Base-by-base conservation (phyloP, 2,113 vertebrate genomes). In the Gopherus flavomarginatus region DNA sequence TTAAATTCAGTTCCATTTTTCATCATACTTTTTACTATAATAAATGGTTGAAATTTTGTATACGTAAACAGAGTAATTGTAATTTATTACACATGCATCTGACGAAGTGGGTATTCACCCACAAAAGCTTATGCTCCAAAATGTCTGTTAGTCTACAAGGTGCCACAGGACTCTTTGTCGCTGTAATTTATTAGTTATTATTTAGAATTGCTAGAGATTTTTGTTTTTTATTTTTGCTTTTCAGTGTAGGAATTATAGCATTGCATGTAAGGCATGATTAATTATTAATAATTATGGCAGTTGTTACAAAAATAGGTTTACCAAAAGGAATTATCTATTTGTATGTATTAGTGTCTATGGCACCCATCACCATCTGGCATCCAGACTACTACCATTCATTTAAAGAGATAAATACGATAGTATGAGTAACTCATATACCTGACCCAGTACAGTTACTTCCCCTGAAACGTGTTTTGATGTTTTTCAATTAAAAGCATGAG, bases 341-440 rank as follows among this genome's bases (percentile, higher is more conserved):
- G 0, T 11, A 54, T 80, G n/a, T 56, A 19, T 29, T 59, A 0
- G 77, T 89, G 57, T 56, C 1, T 54, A n/a, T 44, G 4, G 22
- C 5, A 10, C 88, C 19, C 21, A 31, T 6, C 16, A 44, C 11
- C 88, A 24, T 79, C 72, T 85, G 17, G 29, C 78, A 7, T 54
- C 8, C 38, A 82, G 42, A 26, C 11, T 31, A 81, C 91, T 94
- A n/a, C 81, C 72, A 11, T 89, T 92, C 29, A 80, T 88, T 94
- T 42, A 53, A 5, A 50, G 13, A 42, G 17, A 53, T 89, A 86
- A 77, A 77, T 77, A 77, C 22, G 44, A 26, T 11, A 44, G 38
- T 44, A 82, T 57, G 29, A 1, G 75, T 82, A 13, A 79, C 29
- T 5, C 29, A 50, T 72, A 90, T 57, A 90, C 21, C 27, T 78